A percentile compares a stretch with the other conserved stretches of the same genome.
These are phyloP conservation scores for Pelvicachromis taeniatus DNA, from an alignment of 2,113 vertebrate species.

Conservation along the genomic window DNA sequence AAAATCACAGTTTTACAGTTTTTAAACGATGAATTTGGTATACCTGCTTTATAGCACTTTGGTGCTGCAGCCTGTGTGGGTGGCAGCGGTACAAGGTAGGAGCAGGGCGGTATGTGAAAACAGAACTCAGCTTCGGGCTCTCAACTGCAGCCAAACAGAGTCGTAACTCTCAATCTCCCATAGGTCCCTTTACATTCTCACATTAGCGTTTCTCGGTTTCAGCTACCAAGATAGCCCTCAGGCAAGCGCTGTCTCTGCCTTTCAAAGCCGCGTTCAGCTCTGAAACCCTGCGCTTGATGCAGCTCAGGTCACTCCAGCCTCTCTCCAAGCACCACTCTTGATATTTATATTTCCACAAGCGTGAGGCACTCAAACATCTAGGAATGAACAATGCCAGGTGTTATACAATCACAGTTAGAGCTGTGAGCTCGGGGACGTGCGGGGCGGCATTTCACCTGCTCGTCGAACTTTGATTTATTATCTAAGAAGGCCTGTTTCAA, in stretches of 20 bases:
- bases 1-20: neutral
- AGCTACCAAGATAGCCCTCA: constrained; percentile 45
- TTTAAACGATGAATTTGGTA: neutral
- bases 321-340: constrained; percentile 56
- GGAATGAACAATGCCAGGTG: constrained; percentile 43
- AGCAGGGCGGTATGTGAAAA: constrained; percentile 53
- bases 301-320: constrained; percentile 47
- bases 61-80: constrained; percentile 54
- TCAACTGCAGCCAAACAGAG: constrained; percentile 56
- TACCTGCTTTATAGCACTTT: constrained; percentile 39
- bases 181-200: constrained; percentile 59
- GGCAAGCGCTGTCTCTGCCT: constrained; percentile 48
- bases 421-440: constrained; percentile 31
- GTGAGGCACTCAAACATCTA: constrained; percentile 51
- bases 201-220: constrained; percentile 31
- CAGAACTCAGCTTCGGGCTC: constrained; percentile 54
- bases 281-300: constrained; percentile 20
- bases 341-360: constrained; percentile 63
- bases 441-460: constrained; percentile 17
- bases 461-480: constrained; percentile 47
- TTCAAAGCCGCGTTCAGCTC: constrained; percentile 35
- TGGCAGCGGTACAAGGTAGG: constrained; percentile 39
- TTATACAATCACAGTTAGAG: constrained; percentile 57
- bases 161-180: constrained; percentile 47
- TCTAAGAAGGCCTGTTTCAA: constrained; percentile 36